Conservation (phyloP, 2,888 invertebrate genomes). For the Corythucha ciliata region DNA sequence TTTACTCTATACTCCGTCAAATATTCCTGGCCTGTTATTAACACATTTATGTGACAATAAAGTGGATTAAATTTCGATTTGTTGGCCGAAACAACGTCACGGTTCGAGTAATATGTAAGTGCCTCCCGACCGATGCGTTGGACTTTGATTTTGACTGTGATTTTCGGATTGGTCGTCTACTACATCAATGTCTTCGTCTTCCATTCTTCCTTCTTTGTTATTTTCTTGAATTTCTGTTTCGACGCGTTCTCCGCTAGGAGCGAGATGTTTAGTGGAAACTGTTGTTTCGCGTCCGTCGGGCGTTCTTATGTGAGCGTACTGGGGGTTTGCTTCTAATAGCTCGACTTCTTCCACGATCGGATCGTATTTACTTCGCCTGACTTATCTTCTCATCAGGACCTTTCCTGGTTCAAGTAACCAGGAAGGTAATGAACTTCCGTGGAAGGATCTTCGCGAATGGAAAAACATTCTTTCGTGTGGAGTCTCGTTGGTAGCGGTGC, state of each 20-base stretch:
- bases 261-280: not conserved
- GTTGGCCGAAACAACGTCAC: too few relatives aligned
- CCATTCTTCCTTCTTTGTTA: too few relatives aligned
- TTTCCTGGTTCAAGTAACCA: conserved; percentile 17
- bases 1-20: too few relatives aligned
- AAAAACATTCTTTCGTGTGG: conserved; percentile 29
- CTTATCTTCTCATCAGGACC: conserved; percentile 6
- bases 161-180: too few relatives aligned
- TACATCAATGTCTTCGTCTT: too few relatives aligned
- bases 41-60: too few relatives aligned
- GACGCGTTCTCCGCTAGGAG: conserved; percentile 8
- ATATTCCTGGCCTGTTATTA: too few relatives aligned
- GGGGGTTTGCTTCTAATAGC: not conserved
- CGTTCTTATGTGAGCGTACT: not conserved
- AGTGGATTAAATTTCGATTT: too few relatives aligned
- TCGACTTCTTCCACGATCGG: conserved; percentile 7
- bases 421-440: conserved; percentile 3
- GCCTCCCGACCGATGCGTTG: too few relatives aligned
- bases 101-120: too few relatives aligned
- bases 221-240: too few relatives aligned
- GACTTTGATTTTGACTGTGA: too few relatives aligned
- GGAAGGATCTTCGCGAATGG: conserved; percentile 4
- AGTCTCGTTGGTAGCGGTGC: conserved; percentile 28
- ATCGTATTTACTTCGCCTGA: not conserved
- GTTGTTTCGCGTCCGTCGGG: conserved; percentile 7